These are phyloP conservation scores for Apodemia duryi DNA, from an alignment of 2,888 invertebrate species.

Conservation along the genomic window DNA sequence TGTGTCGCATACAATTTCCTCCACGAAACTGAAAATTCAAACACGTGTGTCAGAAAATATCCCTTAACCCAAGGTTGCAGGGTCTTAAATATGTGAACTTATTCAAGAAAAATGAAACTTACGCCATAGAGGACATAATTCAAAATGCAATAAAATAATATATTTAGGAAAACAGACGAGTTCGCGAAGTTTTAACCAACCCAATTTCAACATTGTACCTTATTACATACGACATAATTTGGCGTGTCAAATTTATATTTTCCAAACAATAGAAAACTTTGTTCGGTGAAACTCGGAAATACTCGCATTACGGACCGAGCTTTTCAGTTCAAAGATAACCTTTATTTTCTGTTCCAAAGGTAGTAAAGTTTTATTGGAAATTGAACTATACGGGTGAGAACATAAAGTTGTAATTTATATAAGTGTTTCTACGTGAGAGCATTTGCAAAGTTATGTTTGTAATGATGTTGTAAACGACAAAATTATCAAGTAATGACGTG, in stretches of 20 bases:
- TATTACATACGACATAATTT: background rate
- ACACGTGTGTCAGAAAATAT: conserved; percentile 55
- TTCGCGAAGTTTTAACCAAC: conserved; percentile 21
- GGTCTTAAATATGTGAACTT: conserved; percentile 24
- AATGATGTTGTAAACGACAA: conserved; percentile 34
- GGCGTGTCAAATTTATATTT: conserved; percentile 17
- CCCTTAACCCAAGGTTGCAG: conserved; percentile 27
- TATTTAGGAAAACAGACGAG: conserved; percentile 26
- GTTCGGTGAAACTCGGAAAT: conserved; percentile 41
- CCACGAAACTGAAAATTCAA: conserved; percentile 57
- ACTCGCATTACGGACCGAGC: conserved; percentile 39
- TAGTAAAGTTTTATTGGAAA: conserved; percentile 21
- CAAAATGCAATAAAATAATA: conserved; percentile 18
- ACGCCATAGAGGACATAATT: conserved; percentile 19
- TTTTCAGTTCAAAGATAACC: conserved; percentile 37
- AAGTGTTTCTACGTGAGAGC: conserved; percentile 23
- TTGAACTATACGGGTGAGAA: conserved; percentile 25
- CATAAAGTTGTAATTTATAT: conserved; percentile 19
- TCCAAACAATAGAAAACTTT: conserved; percentile 44
- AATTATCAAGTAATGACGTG: conserved; percentile 47
- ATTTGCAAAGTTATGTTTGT: conserved; percentile 30
- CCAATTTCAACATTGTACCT: conserved; percentile 33
- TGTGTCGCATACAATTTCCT: conserved; percentile 44
- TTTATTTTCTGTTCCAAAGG: conserved; percentile 24
- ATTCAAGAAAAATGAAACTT: conserved; percentile 24